A percentile compares a stretch with the other conserved stretches of the same genome.
These are phyloP conservation scores for Pelusios castaneus DNA, from an alignment of 2,113 vertebrate species.

Conservation along the genomic window DNA sequence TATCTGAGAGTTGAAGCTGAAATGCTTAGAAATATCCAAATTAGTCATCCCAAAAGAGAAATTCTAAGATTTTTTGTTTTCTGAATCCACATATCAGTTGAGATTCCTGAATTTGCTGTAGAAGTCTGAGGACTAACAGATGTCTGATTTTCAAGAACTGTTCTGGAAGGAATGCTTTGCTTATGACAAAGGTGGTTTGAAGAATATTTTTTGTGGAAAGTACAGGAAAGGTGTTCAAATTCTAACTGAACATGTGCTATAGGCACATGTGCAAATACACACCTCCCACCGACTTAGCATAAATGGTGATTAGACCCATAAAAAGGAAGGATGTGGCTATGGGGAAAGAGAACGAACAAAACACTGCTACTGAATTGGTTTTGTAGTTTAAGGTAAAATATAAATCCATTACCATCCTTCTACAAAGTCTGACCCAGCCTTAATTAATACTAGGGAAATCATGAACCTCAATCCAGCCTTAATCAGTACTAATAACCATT, in stretches of 20 bases:
- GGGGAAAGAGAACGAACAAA: not conserved
- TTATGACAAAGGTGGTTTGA: not conserved
- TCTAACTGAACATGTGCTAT: not conserved
- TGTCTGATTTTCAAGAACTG: not conserved
- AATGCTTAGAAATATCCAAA: conserved; percentile 20
- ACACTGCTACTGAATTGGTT: not conserved
- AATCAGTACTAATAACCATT: not conserved
- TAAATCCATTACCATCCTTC: not conserved
- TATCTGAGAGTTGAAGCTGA: conserved; percentile 48
- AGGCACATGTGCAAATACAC: not conserved
- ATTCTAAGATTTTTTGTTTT: conserved; percentile 3
- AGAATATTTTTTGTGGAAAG: not conserved
- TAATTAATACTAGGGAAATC: not conserved
- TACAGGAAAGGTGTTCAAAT: not conserved
- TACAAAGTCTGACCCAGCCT: not conserved
- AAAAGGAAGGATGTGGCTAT: not conserved
- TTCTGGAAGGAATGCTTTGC: not conserved
- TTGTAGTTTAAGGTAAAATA: not conserved
- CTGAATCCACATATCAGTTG: not conserved
- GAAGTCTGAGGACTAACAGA: not conserved
- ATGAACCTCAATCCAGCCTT: not conserved
- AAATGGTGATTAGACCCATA: not conserved
- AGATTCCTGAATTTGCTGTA: not conserved
- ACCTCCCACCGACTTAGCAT: not conserved
- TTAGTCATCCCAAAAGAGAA: conserved; percentile 49